Evolutionary conservation across 2,113 vertebrate genomes (phyloP).

Genomic region (Zosterops borbonicus): DNA sequence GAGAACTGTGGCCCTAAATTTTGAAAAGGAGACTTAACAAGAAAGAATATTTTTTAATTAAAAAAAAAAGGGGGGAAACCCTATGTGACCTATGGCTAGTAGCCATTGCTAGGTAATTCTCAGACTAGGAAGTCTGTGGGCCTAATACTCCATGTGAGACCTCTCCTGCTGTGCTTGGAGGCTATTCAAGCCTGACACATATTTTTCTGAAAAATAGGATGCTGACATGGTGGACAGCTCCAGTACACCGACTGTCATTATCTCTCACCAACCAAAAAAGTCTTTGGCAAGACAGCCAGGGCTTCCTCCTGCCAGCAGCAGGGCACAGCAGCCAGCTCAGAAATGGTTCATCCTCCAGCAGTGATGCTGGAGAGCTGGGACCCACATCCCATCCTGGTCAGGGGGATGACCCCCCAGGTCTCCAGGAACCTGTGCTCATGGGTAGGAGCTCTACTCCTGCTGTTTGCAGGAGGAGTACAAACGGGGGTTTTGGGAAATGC

Average conservation of each 20-base stretch:
- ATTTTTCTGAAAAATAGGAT: background rate
- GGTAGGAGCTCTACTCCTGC: background rate
- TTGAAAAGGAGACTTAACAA: background rate
- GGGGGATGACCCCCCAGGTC: too few relatives aligned
- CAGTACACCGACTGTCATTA: background rate
- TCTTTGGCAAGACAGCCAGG: background rate
- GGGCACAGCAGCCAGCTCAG: background rate
- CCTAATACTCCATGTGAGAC: background rate
- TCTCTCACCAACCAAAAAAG: background rate
- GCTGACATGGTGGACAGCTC: background rate
- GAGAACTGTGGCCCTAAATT: background rate
- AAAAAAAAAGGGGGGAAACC: rapidly evolving
- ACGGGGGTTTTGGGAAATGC: background rate
- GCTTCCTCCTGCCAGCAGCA: background rate
- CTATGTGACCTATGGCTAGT: background rate
- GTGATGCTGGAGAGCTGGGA: rapidly evolving
- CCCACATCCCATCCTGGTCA: rapidly evolving
- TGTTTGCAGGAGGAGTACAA: background rate
- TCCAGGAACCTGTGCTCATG: rapidly evolving
- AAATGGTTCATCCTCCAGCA: background rate
- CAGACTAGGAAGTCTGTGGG: background rate
- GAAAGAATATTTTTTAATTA: background rate
- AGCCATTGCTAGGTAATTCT: background rate
- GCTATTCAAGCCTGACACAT: background rate
- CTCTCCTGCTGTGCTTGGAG: background rate